Conservation (phyloP, 2,888 invertebrate genomes). For the Metallyticus violacea region DNA sequence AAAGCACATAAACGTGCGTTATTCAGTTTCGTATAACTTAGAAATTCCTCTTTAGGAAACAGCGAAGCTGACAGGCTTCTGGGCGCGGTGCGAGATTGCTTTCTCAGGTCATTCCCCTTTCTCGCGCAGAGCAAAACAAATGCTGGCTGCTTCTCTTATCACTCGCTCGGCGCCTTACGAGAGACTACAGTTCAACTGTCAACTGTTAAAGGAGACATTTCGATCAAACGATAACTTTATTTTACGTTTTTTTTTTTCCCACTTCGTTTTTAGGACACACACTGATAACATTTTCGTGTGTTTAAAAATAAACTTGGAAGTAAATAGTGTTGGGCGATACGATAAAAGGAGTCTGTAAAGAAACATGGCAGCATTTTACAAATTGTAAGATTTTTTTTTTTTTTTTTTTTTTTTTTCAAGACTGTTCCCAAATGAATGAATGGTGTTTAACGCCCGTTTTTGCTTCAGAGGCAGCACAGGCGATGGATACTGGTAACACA, state of each 20-base stretch:
- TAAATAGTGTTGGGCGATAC: no score
- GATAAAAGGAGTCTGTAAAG: no score
- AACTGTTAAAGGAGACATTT: not conserved
- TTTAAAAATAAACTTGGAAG: no score
- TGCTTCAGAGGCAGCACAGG: no score
- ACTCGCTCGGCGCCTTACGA: not conserved
- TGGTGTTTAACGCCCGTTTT: no score
- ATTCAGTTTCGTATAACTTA: not conserved
- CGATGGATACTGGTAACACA: no score
- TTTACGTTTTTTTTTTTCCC: not conserved
- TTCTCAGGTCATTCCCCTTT: conserved; percentile 2
- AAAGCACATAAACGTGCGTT: no score
- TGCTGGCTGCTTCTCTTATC: not conserved
- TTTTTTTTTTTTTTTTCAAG: no score
- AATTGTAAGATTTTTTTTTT: no score
- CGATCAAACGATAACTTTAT: not conserved
- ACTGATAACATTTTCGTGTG: not conserved
- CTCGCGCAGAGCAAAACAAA: not conserved
- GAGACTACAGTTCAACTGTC: not conserved
- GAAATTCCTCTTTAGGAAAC: not conserved
- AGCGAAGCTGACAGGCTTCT: not conserved
- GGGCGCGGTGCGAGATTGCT: not conserved
- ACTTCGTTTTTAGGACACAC: not conserved
- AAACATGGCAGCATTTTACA: no score
- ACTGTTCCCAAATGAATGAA: no score